Percentiles rank a stretch among this genome's conserved stretches.
phyloP scores from a whole-genome alignment of 2,888 invertebrate species.

The Pseudococcus viburni region DNA sequence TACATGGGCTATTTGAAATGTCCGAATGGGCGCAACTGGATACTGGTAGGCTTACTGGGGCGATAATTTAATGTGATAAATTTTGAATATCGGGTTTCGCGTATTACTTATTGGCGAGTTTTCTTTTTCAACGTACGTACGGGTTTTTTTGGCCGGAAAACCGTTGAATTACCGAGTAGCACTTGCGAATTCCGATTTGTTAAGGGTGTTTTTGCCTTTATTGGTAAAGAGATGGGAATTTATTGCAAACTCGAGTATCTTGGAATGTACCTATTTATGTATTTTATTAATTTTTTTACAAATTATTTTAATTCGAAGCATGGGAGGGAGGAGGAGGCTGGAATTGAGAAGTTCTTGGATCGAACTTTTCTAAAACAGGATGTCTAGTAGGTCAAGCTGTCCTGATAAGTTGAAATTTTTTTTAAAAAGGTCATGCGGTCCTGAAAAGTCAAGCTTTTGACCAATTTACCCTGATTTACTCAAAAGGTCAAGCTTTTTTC shows the following conservation, averaged over 20 bases:
- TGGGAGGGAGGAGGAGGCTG: no score
- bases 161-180: not conserved
- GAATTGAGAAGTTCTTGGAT: no score
- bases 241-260: not conserved
- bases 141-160: not conserved
- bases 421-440: no score
- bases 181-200: not conserved
- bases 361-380: no score
- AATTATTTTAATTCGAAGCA: not conserved
- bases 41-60: not conserved
- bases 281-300: not conserved
- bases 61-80: slow-evolving; percentile 10
- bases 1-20: slow-evolving; percentile 10
- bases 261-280: not conserved
- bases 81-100: slow-evolving; percentile 19
- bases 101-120: slow-evolving; percentile 31
- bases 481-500: no score
- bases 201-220: not conserved
- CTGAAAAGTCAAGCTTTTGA: no score
- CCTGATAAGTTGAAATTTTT: no score
- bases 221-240: not conserved
- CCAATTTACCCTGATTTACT: no score
- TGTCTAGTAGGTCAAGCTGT: no score
- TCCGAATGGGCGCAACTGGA: not conserved
- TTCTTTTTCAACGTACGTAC: not conserved